phyloP scores from a whole-genome alignment of 2,888 invertebrate species.

The Dastarcus helophoroides region DNA sequence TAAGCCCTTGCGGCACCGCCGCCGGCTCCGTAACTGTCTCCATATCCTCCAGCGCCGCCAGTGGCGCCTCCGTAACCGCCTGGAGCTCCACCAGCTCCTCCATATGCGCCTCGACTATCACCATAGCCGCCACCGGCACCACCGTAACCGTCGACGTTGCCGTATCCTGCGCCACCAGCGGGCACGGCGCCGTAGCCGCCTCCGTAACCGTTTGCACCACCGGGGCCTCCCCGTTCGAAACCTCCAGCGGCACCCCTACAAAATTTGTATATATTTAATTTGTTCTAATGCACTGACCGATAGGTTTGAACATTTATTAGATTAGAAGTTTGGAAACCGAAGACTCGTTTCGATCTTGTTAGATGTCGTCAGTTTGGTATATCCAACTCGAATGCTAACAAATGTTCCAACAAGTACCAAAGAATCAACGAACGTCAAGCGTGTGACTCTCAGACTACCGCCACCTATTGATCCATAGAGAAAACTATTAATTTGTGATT shows the following conservation, averaged over 20 bases:
- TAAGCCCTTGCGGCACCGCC: constrained; percentile 21
- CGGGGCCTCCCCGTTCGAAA: constrained; percentile 3
- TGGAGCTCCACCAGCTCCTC: constrained; percentile 4
- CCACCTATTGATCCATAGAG: no score
- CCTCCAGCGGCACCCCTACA: constrained; percentile 5
- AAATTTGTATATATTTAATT: neutral
- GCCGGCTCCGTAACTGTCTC: constrained; percentile 15
- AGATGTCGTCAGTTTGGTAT: no score
- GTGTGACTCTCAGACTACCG: no score
- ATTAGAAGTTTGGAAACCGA: no score
- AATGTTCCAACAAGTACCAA: no score
- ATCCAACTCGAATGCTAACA: no score
- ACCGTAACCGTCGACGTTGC: constrained; percentile 14
- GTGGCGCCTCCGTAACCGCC: constrained; percentile 5
- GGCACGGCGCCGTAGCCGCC: constrained; percentile 11
- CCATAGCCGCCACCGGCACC: constrained; percentile 1
- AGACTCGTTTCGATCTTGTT: no score
- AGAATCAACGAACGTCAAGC: no score
- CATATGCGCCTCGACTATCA: constrained; percentile 3
- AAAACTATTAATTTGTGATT: no score
- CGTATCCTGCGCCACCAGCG: constrained; percentile 9
- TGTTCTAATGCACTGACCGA: constrained; percentile 1
- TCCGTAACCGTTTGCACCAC: constrained; percentile 14
- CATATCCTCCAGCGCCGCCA: constrained; percentile 17
- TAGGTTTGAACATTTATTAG: constrained; percentile 1